Conservation (phyloP, 2,797 vertebrate species). For the Tamandua tetradactyla region DNA sequence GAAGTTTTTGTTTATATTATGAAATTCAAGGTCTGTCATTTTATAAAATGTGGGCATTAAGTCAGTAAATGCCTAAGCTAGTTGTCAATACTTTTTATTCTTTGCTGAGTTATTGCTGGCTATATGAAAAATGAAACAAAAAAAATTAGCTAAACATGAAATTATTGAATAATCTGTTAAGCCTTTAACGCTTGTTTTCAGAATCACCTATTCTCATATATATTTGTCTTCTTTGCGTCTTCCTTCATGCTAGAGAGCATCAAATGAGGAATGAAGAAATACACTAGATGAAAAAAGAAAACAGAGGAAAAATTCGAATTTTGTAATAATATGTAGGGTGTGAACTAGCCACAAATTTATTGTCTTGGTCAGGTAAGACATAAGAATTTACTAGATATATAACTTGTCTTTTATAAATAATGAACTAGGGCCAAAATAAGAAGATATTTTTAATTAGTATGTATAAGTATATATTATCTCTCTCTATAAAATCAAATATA, state of each 20-base stretch:
- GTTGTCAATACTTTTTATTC: not conserved
- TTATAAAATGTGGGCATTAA: too few relatives aligned
- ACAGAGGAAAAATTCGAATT: not conserved
- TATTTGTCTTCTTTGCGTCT: not conserved
- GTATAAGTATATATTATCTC: too few relatives aligned
- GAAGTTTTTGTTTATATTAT: not conserved
- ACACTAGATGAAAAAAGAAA: not conserved
- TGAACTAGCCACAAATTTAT: not conserved
- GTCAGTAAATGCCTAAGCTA: not conserved
- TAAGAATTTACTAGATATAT: not conserved
- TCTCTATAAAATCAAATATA: too few relatives aligned
- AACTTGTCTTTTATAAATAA: not conserved
- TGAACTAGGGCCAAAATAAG: not conserved
- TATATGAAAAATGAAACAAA: not conserved
- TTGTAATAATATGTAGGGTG: not conserved
- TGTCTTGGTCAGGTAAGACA: not conserved
- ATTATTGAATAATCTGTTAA: not conserved
- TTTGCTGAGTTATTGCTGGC: not conserved
- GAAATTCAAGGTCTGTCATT: not conserved
- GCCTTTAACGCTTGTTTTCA: not conserved
- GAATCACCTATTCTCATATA: not conserved
- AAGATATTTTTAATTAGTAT: too few relatives aligned
- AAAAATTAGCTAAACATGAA: not conserved
- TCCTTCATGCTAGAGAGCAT: not conserved
- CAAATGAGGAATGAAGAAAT: not conserved